Conservation (phyloP, 2,888 invertebrate genomes). For the Athrips mouffetella region DNA sequence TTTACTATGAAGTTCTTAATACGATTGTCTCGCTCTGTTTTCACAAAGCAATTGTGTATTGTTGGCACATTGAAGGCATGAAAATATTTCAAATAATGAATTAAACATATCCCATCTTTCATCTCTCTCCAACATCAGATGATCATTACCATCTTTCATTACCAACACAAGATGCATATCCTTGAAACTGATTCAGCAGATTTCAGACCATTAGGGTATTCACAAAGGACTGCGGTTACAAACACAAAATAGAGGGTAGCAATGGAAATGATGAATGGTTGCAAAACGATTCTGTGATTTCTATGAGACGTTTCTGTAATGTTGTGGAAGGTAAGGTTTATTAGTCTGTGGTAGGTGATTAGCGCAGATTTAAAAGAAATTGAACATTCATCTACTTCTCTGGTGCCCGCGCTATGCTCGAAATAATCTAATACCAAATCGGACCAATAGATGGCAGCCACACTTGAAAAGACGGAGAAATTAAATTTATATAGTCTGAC, state of each 20-base stretch:
- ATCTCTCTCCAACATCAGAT: slow-evolving; percentile 4
- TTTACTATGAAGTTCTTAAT: no score
- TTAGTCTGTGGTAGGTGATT: background rate
- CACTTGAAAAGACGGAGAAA: no score
- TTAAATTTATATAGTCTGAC: no score
- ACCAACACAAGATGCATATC: slow-evolving; percentile 24
- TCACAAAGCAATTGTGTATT: no score
- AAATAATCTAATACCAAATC: no score
- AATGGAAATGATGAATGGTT: slow-evolving; percentile 66
- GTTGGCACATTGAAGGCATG: no score
- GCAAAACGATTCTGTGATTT: slow-evolving; percentile 41
- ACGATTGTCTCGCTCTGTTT: no score
- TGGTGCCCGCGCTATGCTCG: no score
- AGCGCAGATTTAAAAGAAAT: no score
- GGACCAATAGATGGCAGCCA: no score
- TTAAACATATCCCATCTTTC: background rate
- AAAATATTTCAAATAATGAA: background rate
- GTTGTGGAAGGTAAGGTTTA: slow-evolving; percentile 4
- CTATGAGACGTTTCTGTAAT: background rate
- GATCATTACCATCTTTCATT: slow-evolving; percentile 13
- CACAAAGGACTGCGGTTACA: slow-evolving; percentile 46
- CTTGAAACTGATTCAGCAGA: slow-evolving; percentile 37
- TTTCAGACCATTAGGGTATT: slow-evolving; percentile 48
- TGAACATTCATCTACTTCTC: no score
- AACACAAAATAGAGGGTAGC: slow-evolving; percentile 53